Base-by-base conservation (phyloP, 1,140 invertebrate species). In the Lordiphosa clarofinis region DNA sequence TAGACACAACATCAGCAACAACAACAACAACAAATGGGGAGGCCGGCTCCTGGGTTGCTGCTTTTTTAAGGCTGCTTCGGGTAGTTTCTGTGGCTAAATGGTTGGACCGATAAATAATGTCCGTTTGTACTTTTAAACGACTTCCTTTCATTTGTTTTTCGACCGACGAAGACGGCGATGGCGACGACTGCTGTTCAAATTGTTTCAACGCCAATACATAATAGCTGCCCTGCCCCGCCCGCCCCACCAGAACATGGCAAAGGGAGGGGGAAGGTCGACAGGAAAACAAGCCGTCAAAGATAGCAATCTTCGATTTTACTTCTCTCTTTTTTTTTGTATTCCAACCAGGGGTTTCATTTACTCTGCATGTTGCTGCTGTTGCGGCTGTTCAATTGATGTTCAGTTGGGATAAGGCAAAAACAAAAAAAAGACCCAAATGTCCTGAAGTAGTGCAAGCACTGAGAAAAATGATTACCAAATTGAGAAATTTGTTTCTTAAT, bases 41-140 rank as follows among this genome's bases (percentile, higher is more conserved):
- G 40, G 43, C 46, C 24, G 48, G 24, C 48, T 28, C 38, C 21
- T 33, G 36, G 44, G 19, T 53, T 43, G 57, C 47, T 64, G n/a
- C n/a, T n/a, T 64, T 58, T 60, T 40, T 61, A 56, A 55, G 57
- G 47, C 42, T 44, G 55, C 60, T 48, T 72, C 36, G 76, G 61
- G 75, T 82, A 81, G 76, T 81, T 81, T 64, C 67, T 64, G 55
- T 55, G 55, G 81, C 76, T 78, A 84, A 87, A 87, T 86, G 86
- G 86, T 87, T 82, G 78, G 86, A 67, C 79, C 81, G 58, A 82
- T 87, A 87, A 87, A 87, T 87, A 87, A 87, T 87, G 86, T 87
- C 86, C 86, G 86, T 87, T 87, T 87, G 86, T 87, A 87, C 86
- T 87, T 87, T 87, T 87, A 87, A 87, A 87, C 86, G 86, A 87